Evolutionary conservation across 2,888 invertebrate species (phyloP).

Genomic region (Drosophila emarginata): DNA sequence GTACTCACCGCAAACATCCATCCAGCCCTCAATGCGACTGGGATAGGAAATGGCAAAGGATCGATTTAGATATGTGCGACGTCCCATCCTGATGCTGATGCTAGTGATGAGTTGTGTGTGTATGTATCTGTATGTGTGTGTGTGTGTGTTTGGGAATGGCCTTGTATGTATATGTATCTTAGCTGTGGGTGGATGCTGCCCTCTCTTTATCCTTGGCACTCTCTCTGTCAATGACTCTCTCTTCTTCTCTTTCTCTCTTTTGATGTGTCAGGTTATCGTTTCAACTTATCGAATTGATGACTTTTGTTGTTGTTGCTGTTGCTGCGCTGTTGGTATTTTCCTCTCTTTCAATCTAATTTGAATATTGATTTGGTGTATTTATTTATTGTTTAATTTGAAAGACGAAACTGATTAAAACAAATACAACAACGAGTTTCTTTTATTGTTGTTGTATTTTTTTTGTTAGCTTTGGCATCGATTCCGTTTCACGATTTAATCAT

Average conservation of each 20-base stretch:
- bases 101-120: conserved; percentile 23
- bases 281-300: conserved; percentile 41
- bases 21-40: conserved; percentile 83
- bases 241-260: conserved; percentile 16
- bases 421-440: conserved; percentile 39
- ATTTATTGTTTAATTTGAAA: conserved; percentile 61
- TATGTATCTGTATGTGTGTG: conserved; percentile 17
- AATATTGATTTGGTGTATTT: conserved; percentile 68
- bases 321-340: conserved; percentile 28
- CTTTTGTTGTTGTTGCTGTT: conserved; percentile 27
- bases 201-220: background rate
- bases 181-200: conserved; percentile 4
- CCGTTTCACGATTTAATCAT: conserved; percentile 12
- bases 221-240: conserved; percentile 5
- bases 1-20: conserved; percentile 83
- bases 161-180: conserved; percentile 1
- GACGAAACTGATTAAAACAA: conserved; percentile 36
- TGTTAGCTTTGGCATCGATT: conserved; percentile 15
- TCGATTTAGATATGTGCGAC: conserved; percentile 80
- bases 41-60: conserved; percentile 82
- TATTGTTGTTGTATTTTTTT: conserved; percentile 18
- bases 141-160: conserved; percentile 37
- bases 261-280: conserved; percentile 18
- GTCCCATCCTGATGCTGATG: conserved; percentile 68
- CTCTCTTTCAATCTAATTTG: conserved; percentile 49